These are phyloP conservation scores for Drosophila paracracens DNA, from an alignment of 2,888 invertebrate genomes.

Conservation along the genomic window DNA sequence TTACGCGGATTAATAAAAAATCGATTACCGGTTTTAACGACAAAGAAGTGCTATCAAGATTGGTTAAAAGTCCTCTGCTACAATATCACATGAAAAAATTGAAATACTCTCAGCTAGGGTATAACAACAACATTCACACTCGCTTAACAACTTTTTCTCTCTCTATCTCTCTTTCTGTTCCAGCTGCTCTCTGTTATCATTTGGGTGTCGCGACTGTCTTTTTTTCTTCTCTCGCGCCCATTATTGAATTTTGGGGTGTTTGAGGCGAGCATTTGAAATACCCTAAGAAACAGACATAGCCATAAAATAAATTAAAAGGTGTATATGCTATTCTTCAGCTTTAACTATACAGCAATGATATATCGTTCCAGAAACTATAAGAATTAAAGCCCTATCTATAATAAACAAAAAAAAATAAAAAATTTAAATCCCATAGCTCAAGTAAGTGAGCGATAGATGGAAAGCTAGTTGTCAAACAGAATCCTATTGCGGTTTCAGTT, in stretches of 20 bases:
- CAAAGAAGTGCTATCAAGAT: background rate
- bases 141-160: constrained; percentile 31
- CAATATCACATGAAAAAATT: background rate
- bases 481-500: too few relatives aligned
- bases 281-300: background rate
- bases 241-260: constrained; percentile 10
- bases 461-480: background rate
- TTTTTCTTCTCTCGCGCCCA: constrained; percentile 5
- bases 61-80: background rate
- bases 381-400: background rate
- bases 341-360: background rate
- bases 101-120: background rate
- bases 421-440: background rate
- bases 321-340: background rate
- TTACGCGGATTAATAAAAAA: background rate
- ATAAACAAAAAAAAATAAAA: background rate
- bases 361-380: background rate
- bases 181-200: constrained; percentile 63
- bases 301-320: background rate
- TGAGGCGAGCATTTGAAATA: background rate
- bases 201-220: constrained; percentile 15
- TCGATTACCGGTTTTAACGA: background rate
- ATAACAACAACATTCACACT: constrained; percentile 27
- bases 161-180: constrained; percentile 3
- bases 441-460: background rate